Conservation (phyloP, 2,113 vertebrate genomes). For the Pelusios castaneus region DNA sequence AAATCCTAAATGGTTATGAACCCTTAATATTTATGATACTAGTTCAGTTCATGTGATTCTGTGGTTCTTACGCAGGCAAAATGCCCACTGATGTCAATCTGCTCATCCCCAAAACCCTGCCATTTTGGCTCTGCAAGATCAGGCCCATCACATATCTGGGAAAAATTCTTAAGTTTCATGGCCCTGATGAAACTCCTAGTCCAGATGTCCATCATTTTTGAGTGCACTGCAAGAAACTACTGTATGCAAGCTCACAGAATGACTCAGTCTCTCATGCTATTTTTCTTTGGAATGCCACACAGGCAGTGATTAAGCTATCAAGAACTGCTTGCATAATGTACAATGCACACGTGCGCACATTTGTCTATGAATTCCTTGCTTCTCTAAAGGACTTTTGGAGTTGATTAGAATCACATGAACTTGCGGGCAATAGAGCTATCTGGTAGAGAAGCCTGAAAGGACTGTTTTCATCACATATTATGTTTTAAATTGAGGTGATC, state of each 20-base stretch:
- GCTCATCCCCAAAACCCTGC: neutral
- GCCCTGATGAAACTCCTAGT: rapidly evolving
- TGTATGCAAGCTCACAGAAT: rapidly evolving
- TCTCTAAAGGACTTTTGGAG: neutral
- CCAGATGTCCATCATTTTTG: neutral
- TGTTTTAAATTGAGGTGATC: neutral
- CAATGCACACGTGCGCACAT: rapidly evolving
- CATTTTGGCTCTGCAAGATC: neutral
- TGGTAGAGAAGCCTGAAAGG: neutral
- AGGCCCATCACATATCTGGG: rapidly evolving
- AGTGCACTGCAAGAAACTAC: neutral
- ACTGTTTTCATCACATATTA: neutral
- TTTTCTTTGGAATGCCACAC: rapidly evolving
- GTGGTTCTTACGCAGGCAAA: constrained; percentile 26
- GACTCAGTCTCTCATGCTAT: neutral
- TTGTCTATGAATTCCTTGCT: neutral
- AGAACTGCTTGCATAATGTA: rapidly evolving
- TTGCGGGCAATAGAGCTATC: neutral
- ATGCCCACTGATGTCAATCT: constrained; percentile 42
- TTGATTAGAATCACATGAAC: neutral
- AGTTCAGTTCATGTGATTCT: neutral
- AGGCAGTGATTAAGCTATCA: rapidly evolving
- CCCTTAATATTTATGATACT: constrained; percentile 12
- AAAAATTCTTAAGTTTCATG: neutral
- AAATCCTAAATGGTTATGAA: constrained; percentile 21